A percentile compares a stretch with the other conserved stretches of the same genome.
These are phyloP conservation scores for Merodon equestris DNA, from an alignment of 2,888 invertebrate genomes.

Conservation along the genomic window DNA sequence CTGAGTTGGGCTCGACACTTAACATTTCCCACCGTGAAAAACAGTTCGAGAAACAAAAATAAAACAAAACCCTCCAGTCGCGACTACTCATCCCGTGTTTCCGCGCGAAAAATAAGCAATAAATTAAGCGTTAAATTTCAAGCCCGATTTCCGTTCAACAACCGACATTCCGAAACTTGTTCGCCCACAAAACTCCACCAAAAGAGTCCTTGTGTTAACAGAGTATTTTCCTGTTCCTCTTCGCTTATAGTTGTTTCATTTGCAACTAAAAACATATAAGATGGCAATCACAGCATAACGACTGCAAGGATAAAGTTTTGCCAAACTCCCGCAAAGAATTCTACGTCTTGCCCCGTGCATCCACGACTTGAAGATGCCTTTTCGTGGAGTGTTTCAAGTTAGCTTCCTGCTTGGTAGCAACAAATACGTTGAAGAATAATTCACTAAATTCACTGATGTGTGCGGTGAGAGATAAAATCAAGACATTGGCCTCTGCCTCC, in stretches of 20 bases:
- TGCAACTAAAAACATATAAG: constrained; percentile 47
- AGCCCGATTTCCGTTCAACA: constrained; percentile 66
- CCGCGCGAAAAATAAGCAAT: constrained; percentile 26
- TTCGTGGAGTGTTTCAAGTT: constrained; percentile 31
- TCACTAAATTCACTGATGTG: constrained; percentile 50
- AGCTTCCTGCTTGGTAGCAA: constrained; percentile 33
- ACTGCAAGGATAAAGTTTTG: constrained; percentile 57
- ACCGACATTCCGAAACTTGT: constrained; percentile 60
- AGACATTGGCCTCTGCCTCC: too few relatives aligned
- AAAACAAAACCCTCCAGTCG: constrained; percentile 14
- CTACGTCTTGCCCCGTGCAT: neutral
- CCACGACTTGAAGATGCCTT: neutral
- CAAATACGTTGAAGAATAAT: constrained; percentile 48
- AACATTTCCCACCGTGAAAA: too few relatives aligned
- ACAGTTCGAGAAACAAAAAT: constrained; percentile 11
- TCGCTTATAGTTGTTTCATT: constrained; percentile 41
- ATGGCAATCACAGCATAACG: constrained; percentile 49
- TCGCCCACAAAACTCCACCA: constrained; percentile 54
- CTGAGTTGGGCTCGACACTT: too few relatives aligned
- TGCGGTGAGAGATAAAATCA: constrained; percentile 33
- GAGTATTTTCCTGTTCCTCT: constrained; percentile 48
- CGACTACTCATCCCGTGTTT: neutral
- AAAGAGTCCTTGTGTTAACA: constrained; percentile 53
- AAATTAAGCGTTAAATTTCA: constrained; percentile 65
- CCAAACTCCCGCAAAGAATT: constrained; percentile 44